A percentile compares a stretch with the other conserved stretches of the same genome.
Conservation (phyloP, 2,113 vertebrate genomes). For the Chlorodrepanis virens region DNA sequence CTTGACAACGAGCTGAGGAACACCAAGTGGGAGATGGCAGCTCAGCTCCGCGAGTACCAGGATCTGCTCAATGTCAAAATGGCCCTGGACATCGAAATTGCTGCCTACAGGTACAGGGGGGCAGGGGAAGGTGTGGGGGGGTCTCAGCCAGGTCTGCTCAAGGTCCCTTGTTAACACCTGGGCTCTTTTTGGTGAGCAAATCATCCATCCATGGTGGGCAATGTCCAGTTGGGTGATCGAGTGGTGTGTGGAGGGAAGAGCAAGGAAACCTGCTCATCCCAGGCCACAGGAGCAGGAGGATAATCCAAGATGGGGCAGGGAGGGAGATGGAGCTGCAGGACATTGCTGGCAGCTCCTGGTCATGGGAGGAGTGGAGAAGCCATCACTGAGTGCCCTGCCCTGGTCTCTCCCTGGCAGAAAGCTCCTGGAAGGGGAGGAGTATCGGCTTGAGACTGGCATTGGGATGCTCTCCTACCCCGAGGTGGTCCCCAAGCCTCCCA, state of each 20-base stretch:
- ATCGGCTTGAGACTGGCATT: constrained; percentile 80
- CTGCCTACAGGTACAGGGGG: constrained; percentile 86
- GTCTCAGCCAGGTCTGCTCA: not conserved
- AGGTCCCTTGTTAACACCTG: not conserved
- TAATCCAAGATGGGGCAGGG: not conserved
- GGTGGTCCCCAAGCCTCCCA: constrained; percentile 70
- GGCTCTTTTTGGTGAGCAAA: not conserved
- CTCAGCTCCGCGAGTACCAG: constrained; percentile 92
- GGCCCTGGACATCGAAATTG: constrained; percentile 95
- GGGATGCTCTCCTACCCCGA: constrained; percentile 82
- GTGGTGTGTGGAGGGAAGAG: not conserved
- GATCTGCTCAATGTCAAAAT: constrained; percentile 96
- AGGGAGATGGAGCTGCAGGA: not conserved
- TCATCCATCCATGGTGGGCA: not conserved
- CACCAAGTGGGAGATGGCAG: constrained; percentile 96
- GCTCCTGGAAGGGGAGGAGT: constrained; percentile 92
- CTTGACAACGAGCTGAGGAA: constrained; percentile 87
- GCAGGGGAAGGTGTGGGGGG: not conserved
- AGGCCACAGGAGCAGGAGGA: not conserved
- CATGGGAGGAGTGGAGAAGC: not conserved
- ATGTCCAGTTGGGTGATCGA: rapidly evolving
- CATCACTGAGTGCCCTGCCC: not conserved
- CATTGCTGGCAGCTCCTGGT: not conserved
- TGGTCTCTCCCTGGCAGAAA: constrained; percentile 76
- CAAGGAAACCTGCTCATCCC: not conserved